A percentile compares a stretch with the other conserved stretches of the same genome.
Conservation (phyloP, 2,888 invertebrate genomes). For the Limnephilus rhombicus region DNA sequence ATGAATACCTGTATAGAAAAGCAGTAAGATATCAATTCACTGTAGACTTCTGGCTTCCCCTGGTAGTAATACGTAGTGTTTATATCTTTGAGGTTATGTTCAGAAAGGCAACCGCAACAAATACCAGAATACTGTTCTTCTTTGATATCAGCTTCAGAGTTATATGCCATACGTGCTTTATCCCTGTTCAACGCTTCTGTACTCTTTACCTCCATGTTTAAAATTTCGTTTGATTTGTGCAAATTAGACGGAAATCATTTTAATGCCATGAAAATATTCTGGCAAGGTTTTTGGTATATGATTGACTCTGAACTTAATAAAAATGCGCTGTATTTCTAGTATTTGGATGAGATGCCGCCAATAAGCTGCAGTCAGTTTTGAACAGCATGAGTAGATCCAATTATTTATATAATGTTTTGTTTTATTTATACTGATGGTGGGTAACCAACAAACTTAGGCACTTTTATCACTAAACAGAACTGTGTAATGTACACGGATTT, state of each 20-base stretch:
- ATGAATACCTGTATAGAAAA: slow-evolving; percentile 56
- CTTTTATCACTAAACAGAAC: no score
- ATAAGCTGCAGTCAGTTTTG: no score
- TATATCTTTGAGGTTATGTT: slow-evolving; percentile 52
- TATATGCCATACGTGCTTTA: neutral
- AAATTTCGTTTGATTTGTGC: neutral
- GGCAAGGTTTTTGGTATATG: no score
- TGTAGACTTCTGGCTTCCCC: slow-evolving; percentile 56
- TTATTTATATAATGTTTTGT: no score
- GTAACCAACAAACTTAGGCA: no score
- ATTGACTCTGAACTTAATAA: no score
- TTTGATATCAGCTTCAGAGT: slow-evolving; percentile 17
- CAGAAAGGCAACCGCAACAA: slow-evolving; percentile 51
- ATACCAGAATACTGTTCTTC: slow-evolving; percentile 27
- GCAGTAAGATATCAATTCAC: slow-evolving; percentile 54
- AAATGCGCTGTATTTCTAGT: no score
- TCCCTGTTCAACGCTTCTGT: neutral
- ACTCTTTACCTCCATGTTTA: neutral
- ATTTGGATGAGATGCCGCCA: no score
- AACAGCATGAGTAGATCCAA: no score
- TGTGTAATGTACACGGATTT: no score
- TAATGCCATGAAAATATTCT: no score
- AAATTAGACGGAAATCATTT: neutral
- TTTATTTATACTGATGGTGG: no score
- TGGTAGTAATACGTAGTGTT: slow-evolving; percentile 50